Base-by-base conservation (phyloP, 2,113 vertebrate genomes). In the Brevimyrus niger region DNA sequence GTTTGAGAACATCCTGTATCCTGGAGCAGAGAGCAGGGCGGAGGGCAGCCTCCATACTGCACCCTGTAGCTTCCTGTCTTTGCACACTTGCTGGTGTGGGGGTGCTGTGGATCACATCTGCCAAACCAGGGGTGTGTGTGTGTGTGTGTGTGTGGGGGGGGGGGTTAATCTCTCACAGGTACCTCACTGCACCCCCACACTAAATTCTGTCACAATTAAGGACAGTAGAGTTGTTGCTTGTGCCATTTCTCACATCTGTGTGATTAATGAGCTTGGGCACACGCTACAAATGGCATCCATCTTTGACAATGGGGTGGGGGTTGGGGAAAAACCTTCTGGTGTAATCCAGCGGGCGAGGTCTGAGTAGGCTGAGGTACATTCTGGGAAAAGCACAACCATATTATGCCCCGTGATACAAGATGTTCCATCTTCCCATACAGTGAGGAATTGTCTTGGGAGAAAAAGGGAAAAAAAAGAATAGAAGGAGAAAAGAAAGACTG, bases 1-100 rank as follows among this genome's bases (percentile, higher is more conserved):
- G 73, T 58, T 38, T 50, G 47, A 89, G 89, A 91, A 90, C 90
- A 90, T 91, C 42, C 90, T 90, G 89, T 50, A 91, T 21, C 27
- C 76, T 50, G 88, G 89, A 91, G 93, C 90, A 90, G 87, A 88
- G 55, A 86, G 80, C 82, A 23, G 53, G 38, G 86, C 23, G 65
- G 76, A 82, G 83, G 53, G 61, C 85, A 88, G 69, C 17, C 76
- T 44, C 17, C 3, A 38, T 2, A 5, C 13, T 76, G n/a, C 10
- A 3, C 23, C 69, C 31, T 13, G 69, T 5, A 76, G 3, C 23
- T 38, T 84, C 44, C 82, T 47, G 44, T 84, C 35, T 44, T 17
- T 44, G 31, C 27, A 35, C 19, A 19, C 17, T 13, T 46, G 38
- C 8, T 44, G 80, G 38, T 46, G 42, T 46, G 80, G 80, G 38